phyloP scores from a whole-genome alignment of 2,113 vertebrate genomes.

The Lophotis ruficrista region DNA sequence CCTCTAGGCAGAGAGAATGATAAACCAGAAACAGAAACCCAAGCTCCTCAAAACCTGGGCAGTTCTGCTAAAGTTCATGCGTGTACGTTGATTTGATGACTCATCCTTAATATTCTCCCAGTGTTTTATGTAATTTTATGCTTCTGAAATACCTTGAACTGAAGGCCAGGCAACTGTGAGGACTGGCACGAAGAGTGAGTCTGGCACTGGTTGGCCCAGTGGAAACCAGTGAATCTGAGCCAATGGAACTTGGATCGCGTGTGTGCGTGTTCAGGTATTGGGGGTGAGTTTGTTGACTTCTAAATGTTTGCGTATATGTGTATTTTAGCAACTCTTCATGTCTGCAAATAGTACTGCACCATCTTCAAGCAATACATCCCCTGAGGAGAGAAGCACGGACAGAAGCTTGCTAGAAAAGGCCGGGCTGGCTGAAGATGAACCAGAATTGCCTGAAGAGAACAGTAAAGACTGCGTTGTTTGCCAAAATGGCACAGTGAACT shows the following conservation, averaged over 20 bases:
- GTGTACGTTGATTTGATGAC: not conserved
- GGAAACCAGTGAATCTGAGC: not conserved
- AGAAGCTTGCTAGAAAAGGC: conserved; percentile 70
- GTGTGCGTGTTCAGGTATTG: rapidly evolving
- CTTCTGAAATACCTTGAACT: not conserved
- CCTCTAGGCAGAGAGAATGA: not conserved
- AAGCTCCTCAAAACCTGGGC: not conserved
- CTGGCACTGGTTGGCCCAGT: not conserved
- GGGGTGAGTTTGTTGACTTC: not conserved
- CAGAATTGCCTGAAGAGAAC: conserved; percentile 65
- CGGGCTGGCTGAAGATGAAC: conserved; percentile 56
- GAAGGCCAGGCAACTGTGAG: not conserved
- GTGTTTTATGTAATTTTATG: not conserved
- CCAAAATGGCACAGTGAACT: conserved; percentile 89
- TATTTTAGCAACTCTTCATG: conserved; percentile 93
- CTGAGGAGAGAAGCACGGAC: conserved; percentile 32
- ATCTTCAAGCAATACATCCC: not conserved
- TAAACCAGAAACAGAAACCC: not conserved
- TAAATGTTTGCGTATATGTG: not conserved
- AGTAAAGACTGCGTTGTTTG: conserved; percentile 93
- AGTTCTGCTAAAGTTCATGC: not conserved
- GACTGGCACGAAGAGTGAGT: not conserved
- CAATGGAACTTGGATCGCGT: rapidly evolving
- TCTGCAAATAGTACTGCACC: conserved; percentile 77
- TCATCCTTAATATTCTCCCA: not conserved